Conservation (phyloP, 2,797 vertebrate species). For the Artibeus lituratus region DNA sequence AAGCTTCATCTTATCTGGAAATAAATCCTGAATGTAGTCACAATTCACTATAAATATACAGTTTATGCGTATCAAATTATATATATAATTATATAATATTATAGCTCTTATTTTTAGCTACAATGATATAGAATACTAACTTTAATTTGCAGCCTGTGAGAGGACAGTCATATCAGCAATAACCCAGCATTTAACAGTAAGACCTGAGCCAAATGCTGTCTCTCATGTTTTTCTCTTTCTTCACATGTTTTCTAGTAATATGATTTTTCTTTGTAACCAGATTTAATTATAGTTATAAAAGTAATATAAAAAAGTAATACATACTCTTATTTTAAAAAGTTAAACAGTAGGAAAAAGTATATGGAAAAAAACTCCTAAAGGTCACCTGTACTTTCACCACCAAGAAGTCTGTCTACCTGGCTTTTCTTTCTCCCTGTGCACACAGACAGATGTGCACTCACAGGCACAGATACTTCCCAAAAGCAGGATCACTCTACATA, state of each 20-base stretch:
- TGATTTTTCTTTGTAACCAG: background rate
- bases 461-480: background rate
- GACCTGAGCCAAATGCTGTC: background rate
- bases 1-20: background rate
- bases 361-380: background rate
- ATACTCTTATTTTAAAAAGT: background rate
- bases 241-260: background rate
- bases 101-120: background rate
- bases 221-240: background rate
- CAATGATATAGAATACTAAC: background rate
- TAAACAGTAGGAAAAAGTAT: background rate
- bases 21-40: background rate
- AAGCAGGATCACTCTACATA: background rate
- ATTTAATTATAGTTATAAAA: conserved; percentile 27
- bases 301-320: background rate
- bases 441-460: too few relatives aligned
- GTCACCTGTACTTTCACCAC: background rate
- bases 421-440: background rate
- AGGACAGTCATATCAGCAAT: background rate
- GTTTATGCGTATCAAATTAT: background rate
- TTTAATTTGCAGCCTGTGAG: background rate
- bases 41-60: background rate
- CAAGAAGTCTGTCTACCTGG: background rate
- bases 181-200: background rate
- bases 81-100: background rate